Evolutionary conservation across 1,140 invertebrate genomes (phyloP), one percentile per base, ranked within the genome.

Genomic region (Drosophila equinoxialis): DNA sequence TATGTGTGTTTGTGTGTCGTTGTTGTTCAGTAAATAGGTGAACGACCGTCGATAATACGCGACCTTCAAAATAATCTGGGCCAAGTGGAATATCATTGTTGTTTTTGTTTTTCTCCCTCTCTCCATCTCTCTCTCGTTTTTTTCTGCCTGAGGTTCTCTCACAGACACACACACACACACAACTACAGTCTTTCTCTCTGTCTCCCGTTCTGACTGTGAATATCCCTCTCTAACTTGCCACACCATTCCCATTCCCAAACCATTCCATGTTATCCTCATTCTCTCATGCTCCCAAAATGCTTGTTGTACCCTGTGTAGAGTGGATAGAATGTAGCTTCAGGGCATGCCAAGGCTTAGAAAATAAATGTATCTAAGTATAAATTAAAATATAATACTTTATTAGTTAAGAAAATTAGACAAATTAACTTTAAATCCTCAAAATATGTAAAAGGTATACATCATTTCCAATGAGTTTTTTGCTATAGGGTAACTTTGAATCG

Each of bases 31-130:
- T 84, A 91, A 86, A 81, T 91, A 90, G 90, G 90, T 91, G 90
- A 91, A 91, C 86, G 90, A 91, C 90, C 90, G 90, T 77, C 76
- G 90, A 90, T 91, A 90, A 91, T 77, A 66, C 73, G 77, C 83
- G 90, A 91, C 90, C 90, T 91, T 91, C 80, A 91, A 91, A 89
- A 91, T 90, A 91, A 91, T 91, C 90, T 91, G 90, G 90, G 90
- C 90, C 90, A 91, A 91, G 81, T 90, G 86, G 86, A 90, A 91
- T 90, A 81, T 83, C 78, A 79, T 74, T 70, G 68, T 74, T 37
- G 45, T 35, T 51, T 20, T 26, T 26, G 62, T 48, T 23, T n/a
- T 48, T 48, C 5, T 20, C 48, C n/a, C 39, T 13, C 64, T 35
- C 39, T 42, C 14, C 5, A 58, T 26, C 13, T 37, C 14, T 3